Conservation (phyloP, 1,140 invertebrate genomes). For the Colletes latitarsis region DNA sequence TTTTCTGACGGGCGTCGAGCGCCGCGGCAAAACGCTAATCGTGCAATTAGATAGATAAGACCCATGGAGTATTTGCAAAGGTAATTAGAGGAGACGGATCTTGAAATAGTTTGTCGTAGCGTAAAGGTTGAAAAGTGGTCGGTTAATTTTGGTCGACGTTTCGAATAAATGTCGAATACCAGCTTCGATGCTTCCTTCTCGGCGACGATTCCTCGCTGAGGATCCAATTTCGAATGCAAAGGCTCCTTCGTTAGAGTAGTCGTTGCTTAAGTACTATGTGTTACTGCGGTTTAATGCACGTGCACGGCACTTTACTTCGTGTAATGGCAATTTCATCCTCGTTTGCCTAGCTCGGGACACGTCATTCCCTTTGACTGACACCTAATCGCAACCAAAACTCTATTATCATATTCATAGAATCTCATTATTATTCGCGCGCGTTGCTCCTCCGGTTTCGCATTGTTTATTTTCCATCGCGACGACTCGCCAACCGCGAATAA, state of each 20-base stretch:
- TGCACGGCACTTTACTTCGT: constrained; percentile 4
- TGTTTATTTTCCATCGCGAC: not conserved
- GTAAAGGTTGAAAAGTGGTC: not conserved
- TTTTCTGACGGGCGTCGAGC: not conserved
- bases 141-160: not conserved
- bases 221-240: constrained; percentile 42
- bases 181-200: not conserved
- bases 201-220: not conserved
- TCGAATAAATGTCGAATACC: not conserved
- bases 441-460: constrained; percentile 8
- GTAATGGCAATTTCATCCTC: constrained; percentile 48
- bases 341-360: constrained; percentile 43
- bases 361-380: constrained; percentile 38
- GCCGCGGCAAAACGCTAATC: not conserved
- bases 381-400: constrained; percentile 55
- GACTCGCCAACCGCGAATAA: not conserved
- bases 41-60: not conserved
- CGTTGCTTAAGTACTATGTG: constrained; percentile 2
- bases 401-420: constrained; percentile 65
- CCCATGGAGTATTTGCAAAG: not conserved
- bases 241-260: constrained; percentile 16
- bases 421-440: constrained; percentile 40
- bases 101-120: not conserved
- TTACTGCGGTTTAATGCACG: constrained; percentile 6
- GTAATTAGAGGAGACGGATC: not conserved